Evolutionary conservation across 2,888 invertebrate genomes (phyloP), one percentile per base, ranked within the genome.

Genomic region (Adineta ricciae): DNA sequence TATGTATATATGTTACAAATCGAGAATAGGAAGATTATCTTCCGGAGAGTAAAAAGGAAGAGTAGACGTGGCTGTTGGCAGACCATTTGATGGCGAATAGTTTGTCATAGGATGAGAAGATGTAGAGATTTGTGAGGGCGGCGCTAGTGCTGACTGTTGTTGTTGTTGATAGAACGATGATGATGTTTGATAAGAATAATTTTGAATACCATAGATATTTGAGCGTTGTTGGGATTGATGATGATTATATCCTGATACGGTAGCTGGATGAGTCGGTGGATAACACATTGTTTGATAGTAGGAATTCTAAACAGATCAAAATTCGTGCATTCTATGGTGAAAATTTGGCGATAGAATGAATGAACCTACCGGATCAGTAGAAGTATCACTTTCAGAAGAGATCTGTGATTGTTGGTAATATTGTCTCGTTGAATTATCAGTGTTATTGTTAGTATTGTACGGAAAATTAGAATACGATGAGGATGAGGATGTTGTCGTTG

Each of bases 381-480:
- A 11, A 32, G 11, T 64, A 32, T 64, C 64, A 64, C 27, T 32
- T 11, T 64, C 64, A 19, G 64, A 19, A 27, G 64, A 19, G 4
- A 64, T 36, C 19, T 64, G 64, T 32, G 64, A 36, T 36, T 64
- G 32, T 32, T 64, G 64, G 32, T 64, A 64, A 36, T 32, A 32
- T 64, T 32, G 64, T 64, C 64, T 64, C 19, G 64, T 64, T 64
- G 64, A 64, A 64, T 11, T 64, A 46, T 46, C 11, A n/a, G 21
- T 54, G n/a, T 46, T 46, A n/a, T 54, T 54, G n/a, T 54, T 54
- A 54, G 5, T 54, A 64, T 64, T 64, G 19, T 64, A 64, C 5
- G 64, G 32, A 36, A 27, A 64, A 73, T 85, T 38, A 50, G 46
- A 5, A 78, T 64, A 82, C 85, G 87, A 84, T 86, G 86, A 21